phyloP scores from a whole-genome alignment of 2,113 vertebrate genomes.

The Madoqua kirkii region DNA sequence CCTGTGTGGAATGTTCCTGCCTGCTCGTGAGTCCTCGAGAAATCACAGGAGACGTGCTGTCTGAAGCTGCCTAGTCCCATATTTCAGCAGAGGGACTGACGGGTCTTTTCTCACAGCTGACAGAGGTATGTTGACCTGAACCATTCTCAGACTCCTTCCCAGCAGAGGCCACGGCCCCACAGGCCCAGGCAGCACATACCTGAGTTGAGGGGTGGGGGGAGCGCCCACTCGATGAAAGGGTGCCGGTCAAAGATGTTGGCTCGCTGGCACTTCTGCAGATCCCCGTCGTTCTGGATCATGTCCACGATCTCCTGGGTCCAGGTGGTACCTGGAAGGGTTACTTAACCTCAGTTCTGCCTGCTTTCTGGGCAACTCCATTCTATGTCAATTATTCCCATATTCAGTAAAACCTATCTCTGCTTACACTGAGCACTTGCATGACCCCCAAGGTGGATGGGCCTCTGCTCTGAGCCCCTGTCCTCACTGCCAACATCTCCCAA shows the following conservation, averaged over 20 bases:
- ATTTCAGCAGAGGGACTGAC: neutral
- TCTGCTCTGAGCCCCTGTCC: neutral
- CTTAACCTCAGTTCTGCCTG: neutral
- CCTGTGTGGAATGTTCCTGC: too few relatives aligned
- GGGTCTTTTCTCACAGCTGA: neutral
- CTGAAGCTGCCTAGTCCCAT: neutral
- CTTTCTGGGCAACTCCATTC: neutral
- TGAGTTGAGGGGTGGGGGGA: neutral
- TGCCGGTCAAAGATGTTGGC: slow-evolving; percentile 73
- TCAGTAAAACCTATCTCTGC: neutral
- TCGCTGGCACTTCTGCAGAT: slow-evolving; percentile 73
- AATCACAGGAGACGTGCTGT: neutral
- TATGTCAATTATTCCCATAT: neutral
- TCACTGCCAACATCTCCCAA: neutral
- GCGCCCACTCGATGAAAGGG: slow-evolving; percentile 78
- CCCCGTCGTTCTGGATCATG: slow-evolving; percentile 77
- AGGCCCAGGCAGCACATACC: slow-evolving; percentile 47
- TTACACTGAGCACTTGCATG: neutral
- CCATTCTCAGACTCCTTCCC: neutral
- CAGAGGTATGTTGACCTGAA: neutral
- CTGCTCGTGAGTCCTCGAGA: too few relatives aligned
- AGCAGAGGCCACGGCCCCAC: neutral
- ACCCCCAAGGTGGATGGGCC: neutral
- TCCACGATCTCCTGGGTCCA: slow-evolving; percentile 85
- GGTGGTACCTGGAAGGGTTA: slow-evolving; percentile 76